A percentile compares a stretch with the other conserved stretches of the same genome.
Evolutionary conservation across 2,888 invertebrate species (phyloP).

Genomic region (Melanostoma mellinum): DNA sequence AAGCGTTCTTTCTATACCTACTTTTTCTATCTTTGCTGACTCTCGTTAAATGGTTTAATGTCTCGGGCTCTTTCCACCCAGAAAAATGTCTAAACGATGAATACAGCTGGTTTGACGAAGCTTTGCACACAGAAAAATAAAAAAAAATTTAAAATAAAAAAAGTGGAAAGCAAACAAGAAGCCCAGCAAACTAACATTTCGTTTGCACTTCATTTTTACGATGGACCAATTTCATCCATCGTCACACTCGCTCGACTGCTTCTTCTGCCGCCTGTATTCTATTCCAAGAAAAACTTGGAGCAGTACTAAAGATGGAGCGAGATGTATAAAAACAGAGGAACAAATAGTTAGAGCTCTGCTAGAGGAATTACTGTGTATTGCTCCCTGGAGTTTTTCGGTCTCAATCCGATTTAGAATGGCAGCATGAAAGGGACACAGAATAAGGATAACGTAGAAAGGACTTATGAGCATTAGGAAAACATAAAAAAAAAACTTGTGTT

Average conservation of each 20-base stretch:
- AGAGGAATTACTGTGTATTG: constrained; percentile 7
- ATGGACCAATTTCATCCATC: constrained; percentile 68
- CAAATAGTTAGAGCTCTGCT: constrained; percentile 29
- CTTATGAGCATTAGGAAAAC: constrained; percentile 44
- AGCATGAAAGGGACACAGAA: constrained; percentile 58
- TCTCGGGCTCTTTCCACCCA: constrained; percentile 27
- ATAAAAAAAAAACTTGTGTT: not conserved
- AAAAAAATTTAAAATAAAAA: constrained; percentile 28
- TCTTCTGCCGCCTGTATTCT: not conserved
- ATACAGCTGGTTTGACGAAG: constrained; percentile 18
- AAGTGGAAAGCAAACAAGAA: constrained; percentile 54
- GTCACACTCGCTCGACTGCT: constrained; percentile 45
- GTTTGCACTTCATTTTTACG: constrained; percentile 71
- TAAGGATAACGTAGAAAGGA: constrained; percentile 52
- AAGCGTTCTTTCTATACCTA: too few species aligned
- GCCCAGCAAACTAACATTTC: constrained; percentile 59
- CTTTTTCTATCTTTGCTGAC: constrained; percentile 11
- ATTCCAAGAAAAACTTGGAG: not conserved
- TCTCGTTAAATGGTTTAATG: constrained; percentile 54
- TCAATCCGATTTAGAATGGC: constrained; percentile 62
- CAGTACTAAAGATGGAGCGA: not conserved
- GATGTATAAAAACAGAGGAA: constrained; percentile 15
- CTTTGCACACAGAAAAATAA: constrained; percentile 17
- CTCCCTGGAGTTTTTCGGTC: constrained; percentile 42
- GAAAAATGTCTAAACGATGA: constrained; percentile 46